Evolutionary conservation across 92 coral and sea anemone species (phyloP).

Genomic region (Phymanthus crucifer): DNA sequence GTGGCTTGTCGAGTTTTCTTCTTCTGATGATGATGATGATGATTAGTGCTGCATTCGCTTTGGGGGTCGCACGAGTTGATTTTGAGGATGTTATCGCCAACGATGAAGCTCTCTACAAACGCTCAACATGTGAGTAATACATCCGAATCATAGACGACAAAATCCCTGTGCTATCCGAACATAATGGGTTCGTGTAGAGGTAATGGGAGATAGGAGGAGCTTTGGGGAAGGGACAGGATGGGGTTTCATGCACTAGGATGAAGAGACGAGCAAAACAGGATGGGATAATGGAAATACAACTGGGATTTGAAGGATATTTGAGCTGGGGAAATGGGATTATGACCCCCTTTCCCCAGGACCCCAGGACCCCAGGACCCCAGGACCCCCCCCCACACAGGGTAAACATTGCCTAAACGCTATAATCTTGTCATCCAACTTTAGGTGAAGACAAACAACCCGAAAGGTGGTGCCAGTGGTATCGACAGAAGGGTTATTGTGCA

Average conservation of each 20-base stretch:
- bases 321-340: too few species aligned
- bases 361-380: too few species aligned
- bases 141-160: background rate
- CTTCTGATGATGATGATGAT: background rate
- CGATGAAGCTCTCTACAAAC: slow-evolving; percentile 1
- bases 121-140: slow-evolving; percentile 2
- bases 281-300: too few species aligned
- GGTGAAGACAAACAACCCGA: background rate
- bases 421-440: too few species aligned
- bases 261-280: too few species aligned
- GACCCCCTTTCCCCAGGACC: too few species aligned
- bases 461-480: background rate
- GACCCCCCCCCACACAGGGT: background rate
- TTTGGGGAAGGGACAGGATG: too few species aligned
- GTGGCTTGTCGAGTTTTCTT: background rate
- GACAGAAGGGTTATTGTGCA: slow-evolving; percentile 1
- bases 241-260: too few species aligned
- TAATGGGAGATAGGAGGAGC: too few species aligned
- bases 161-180: background rate
- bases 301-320: too few species aligned
- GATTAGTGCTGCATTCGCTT: background rate
- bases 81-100: background rate
- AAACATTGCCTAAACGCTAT: too few species aligned
- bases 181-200: background rate
- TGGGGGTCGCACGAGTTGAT: background rate